These are phyloP conservation scores for Drosophila grimshawi DNA, from an alignment of 1,140 invertebrate genomes.

Conservation along the genomic window DNA sequence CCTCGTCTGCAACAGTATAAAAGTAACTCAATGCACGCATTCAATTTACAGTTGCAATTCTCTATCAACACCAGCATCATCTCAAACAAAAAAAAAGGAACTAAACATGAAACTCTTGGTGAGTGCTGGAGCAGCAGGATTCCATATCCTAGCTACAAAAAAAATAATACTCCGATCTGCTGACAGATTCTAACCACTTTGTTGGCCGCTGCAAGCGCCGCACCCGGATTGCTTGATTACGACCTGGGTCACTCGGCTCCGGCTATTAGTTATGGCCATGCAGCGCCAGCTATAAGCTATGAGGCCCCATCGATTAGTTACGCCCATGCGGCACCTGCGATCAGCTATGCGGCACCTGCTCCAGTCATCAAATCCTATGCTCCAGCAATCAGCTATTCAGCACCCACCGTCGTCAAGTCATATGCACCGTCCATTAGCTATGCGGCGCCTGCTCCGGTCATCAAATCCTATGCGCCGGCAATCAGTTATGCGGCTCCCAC, in stretches of 20 bases:
- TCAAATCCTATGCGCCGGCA: constrained; percentile 63
- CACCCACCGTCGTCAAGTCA: constrained; percentile 47
- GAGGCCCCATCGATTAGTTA: constrained; percentile 54
- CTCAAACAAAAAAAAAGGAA: constrained; percentile 35
- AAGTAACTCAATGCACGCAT: constrained; percentile 74
- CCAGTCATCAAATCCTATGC: constrained; percentile 65
- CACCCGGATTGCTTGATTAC: constrained; percentile 55
- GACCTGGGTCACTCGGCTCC: constrained; percentile 45
- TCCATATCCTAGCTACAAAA: not conserved
- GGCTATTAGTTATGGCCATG: constrained; percentile 47
- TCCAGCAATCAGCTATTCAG: constrained; percentile 43
- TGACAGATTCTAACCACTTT: constrained; percentile 61
- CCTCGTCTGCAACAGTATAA: constrained; percentile 52
- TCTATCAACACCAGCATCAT: constrained; percentile 43
- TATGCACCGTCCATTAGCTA: constrained; percentile 58
- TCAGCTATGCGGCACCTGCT: constrained; percentile 65
- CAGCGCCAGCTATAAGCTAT: constrained; percentile 56
- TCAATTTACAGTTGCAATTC: constrained; percentile 73
- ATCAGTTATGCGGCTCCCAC: constrained; percentile 70
- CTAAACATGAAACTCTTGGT: constrained; percentile 74
- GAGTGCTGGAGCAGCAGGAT: constrained; percentile 28
- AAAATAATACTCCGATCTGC: not conserved
- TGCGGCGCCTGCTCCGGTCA: constrained; percentile 61
- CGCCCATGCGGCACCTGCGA: constrained; percentile 60
- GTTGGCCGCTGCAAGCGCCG: constrained; percentile 67